Evolutionary conservation across 2,797 vertebrate species (phyloP), one percentile per base, ranked within the genome.

Genomic region (Rhynchonycteris naso): DNA sequence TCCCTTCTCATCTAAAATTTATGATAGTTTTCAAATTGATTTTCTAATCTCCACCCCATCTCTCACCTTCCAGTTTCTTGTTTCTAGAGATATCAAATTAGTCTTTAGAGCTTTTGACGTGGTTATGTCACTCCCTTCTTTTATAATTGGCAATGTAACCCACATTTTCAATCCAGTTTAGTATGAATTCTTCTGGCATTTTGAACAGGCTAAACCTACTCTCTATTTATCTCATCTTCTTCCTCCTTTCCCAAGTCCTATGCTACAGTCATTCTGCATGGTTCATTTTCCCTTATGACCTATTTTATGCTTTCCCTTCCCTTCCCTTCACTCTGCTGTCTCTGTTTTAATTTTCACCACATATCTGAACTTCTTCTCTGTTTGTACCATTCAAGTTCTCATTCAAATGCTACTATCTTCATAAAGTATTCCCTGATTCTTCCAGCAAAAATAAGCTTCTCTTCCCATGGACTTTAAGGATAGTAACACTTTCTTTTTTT

Each of bases 81-180:
- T 16, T 79, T 95, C 56, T 74, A 47, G 63, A 82, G 50, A 84
- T 72, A 72, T 24, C 72, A 84, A 14, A 69, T 69, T 65, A 56
- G 7, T 16, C 9, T 92, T 80, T 61, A 66, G 91, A 43, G 19
- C 8, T 79, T 63, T 63, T 91, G 66, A 75, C 10, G 38, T 87
- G 43, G 30, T 30, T 61, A 43, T 28, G 4, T 7, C 50, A 61
- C 43, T 61, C 28, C 10, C 21, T 71, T 75, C 13, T 69, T 85
- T 22, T 47, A 12, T 75, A 50, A 79, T 85, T 92, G 89, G 28
- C 13, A 86, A 0, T 50, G 66, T 24, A 81, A 4, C 13, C 35
- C 92, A 93, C 69, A 38, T 80, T 93, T 90, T 90, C 30, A 83
- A 61, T n/a, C 82, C 52, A 72, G 71, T 65, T 35, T 86, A 74